These are phyloP conservation scores for Leptocoma aspasia DNA, from an alignment of 2,113 vertebrate species.

Conservation along the genomic window DNA sequence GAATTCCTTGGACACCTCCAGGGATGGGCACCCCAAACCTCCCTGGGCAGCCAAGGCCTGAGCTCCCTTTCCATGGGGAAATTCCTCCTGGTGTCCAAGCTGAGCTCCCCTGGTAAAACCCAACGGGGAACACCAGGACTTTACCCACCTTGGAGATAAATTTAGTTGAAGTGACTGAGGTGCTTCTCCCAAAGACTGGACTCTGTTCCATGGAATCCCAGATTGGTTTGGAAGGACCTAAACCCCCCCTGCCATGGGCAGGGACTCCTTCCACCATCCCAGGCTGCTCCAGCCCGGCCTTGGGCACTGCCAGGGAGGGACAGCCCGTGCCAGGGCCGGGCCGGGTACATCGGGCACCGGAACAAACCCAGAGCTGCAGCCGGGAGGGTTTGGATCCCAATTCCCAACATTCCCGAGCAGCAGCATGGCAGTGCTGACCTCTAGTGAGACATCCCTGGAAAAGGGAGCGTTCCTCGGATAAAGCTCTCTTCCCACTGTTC, in stretches of 20 bases:
- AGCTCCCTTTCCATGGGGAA: neutral
- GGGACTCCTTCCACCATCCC: rapidly evolving
- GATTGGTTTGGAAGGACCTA: rapidly evolving
- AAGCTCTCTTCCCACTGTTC: neutral
- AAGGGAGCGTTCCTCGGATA: neutral
- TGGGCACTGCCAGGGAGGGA: neutral
- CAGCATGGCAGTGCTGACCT: conserved; percentile 21
- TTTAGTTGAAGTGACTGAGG: rapidly evolving
- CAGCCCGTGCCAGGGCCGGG: neutral
- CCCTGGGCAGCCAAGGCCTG: neutral
- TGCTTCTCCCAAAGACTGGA: rapidly evolving
- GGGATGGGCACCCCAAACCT: neutral
- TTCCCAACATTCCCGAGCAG: neutral
- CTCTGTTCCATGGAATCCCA: rapidly evolving
- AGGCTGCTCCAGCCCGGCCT: neutral
- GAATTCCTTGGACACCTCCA: neutral
- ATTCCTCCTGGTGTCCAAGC: neutral
- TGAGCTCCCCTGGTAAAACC: neutral
- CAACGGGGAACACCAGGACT: rapidly evolving
- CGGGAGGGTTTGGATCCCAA: neutral
- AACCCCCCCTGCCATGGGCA: rapidly evolving
- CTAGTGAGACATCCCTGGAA: conserved; percentile 42
- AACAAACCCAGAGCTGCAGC: neutral
- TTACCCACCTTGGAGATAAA: neutral
- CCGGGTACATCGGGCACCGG: neutral